Evolutionary conservation across 2,888 invertebrate species (phyloP), one percentile per base, ranked within the genome.

Genomic region (Amorpha juglandis): DNA sequence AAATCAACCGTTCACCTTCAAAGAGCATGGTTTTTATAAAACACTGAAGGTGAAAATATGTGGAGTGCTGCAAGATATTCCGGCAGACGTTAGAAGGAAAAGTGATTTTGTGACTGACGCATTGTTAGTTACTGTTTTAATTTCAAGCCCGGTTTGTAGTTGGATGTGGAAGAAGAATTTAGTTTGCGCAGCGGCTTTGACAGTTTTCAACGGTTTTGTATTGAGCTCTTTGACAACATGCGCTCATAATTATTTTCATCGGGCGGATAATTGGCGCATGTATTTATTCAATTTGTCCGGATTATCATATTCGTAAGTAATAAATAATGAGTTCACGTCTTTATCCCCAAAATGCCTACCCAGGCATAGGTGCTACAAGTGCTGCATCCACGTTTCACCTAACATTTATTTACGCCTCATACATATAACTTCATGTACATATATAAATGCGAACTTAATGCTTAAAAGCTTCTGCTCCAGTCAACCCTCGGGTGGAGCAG

Each of bases 221-320:
- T 68, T 92, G 12, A 86, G 87, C 67, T 79, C 82, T 84, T 86
- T 95, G 0, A 83, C 94, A 0, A 94, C 95, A 27, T 94, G 94
- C 50, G 95, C 95, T 0, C 98, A 98, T 82, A 98, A 97, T 82
- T 98, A 96, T 79, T 95, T 97, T 73, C 98, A 98, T 80, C 94
- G 95, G 76, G 94, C 94, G 45, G 96, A 98, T 78, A 97, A 94
- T 80, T 97, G 96, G 95, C 94, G 97, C 66, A 97, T 97, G 96
- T 96, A 96, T 77, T 94, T 96, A 63, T 96, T 96, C 73, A 96
- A 97, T 76, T 84, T 98, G 42, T 91, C 95, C 16, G 88, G 96
- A 68, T 85, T 96, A 87, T 95, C 95, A 1, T 95, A 95, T 16
- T 93, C 94, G 95, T 95, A 82, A 88, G 90, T 83, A n/a, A n/a